A percentile compares a stretch with the other conserved stretches of the same genome.
These are phyloP conservation scores for Baryphthengus martii DNA, from an alignment of 2,113 vertebrate genomes.

Conservation along the genomic window DNA sequence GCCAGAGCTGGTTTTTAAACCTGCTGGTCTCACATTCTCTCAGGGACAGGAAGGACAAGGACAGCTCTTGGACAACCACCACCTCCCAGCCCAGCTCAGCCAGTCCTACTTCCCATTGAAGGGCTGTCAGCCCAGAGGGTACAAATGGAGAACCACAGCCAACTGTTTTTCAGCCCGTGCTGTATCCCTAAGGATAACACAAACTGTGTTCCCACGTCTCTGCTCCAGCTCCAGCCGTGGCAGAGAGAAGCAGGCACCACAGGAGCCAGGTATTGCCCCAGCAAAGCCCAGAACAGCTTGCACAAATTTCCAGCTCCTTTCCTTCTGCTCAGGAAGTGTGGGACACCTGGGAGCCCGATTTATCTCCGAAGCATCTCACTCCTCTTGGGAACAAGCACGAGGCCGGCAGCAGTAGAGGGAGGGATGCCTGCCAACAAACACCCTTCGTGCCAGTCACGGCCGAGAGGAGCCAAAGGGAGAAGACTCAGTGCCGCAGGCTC, in stretches of 20 bases:
- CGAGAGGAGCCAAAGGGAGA: background rate
- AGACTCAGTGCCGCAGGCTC: background rate
- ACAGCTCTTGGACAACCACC: background rate
- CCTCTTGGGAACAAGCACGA: background rate
- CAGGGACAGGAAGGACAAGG: background rate
- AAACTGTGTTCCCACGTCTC: background rate
- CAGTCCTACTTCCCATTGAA: background rate
- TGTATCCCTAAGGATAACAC: background rate
- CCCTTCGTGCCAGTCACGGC: fast-evolving
- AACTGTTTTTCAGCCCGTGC: fast-evolving
- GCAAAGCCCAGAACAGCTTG: background rate
- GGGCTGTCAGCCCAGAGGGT: background rate
- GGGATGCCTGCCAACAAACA: background rate
- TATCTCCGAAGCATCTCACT: background rate
- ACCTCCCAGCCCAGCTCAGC: background rate
- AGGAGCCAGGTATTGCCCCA: background rate
- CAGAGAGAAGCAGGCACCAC: background rate
- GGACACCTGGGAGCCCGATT: background rate
- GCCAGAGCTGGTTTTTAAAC: background rate
- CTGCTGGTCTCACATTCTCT: background rate
- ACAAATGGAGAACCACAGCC: background rate
- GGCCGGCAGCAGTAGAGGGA: background rate
- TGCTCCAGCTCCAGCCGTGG: background rate
- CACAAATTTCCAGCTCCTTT: background rate
- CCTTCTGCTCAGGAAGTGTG: background rate